Evolutionary conservation across 2,888 invertebrate species (phyloP), one percentile per base, ranked within the genome.

Genomic region (Netelia inedita): DNA sequence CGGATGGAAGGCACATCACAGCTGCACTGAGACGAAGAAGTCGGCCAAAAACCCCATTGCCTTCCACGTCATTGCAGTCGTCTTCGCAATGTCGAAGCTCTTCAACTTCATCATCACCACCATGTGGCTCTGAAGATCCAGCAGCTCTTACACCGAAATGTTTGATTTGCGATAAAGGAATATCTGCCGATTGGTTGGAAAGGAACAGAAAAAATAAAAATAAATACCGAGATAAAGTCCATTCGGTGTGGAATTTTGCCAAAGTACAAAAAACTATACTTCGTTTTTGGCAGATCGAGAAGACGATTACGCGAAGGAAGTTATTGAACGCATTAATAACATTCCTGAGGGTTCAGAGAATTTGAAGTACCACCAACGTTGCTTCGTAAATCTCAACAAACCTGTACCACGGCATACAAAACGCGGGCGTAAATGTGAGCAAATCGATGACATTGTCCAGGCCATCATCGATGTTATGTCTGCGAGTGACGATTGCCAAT

Each of bases 401-500:
- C 16, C 35, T 35, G 16, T 50, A 57, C 41, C 23, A 3, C 8
- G 59, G 23, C 59, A 23, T 21, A 11, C 2, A 59, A 59, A 59
- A 59, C 59, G 59, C 59, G 23, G 23, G 11, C 23, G 23, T 19
- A 23, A 59, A 59, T 59, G 59, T 59, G 59, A 59, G 57, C 2
- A 57, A 59, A 59, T 59, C 21, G 63, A 75, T 43, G 23, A 21
- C 16, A 55, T 66, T 16, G 66, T 75, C 55, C 53, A 23, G 53
- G 50, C 19, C 57, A 21, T 75, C 65, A 66, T 65, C 53, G 28
- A 69, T 41, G 41, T 69, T 43, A 69, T 79, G 19, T 71, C 59
- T 61, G 68, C 59, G 10, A 79, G 61, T 69, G 71, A 71, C 59
- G 79, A 79, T 14, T 69, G 69, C 16, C 69, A 71, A n/a, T 79